Evolutionary conservation across 2,888 invertebrate species (phyloP).

Genomic region (Tetranychus piercei): DNA sequence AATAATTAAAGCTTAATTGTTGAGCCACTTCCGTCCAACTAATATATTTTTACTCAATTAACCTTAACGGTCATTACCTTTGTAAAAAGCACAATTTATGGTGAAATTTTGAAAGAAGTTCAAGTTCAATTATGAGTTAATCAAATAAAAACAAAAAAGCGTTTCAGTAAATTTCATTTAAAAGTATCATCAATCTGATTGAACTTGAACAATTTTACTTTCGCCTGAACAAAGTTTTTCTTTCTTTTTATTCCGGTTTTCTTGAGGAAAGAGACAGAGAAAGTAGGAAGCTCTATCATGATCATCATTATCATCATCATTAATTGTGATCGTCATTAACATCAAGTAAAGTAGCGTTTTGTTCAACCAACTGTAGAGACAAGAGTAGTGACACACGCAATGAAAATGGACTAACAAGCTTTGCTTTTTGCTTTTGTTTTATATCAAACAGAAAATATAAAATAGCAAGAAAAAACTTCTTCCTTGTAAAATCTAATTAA

Average conservation of each 20-base stretch:
- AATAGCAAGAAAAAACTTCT: neutral
- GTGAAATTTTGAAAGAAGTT: no score
- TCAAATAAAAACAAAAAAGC: no score
- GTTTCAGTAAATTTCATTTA: no score
- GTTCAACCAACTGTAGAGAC: neutral
- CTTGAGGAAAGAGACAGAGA: neutral
- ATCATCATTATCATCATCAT: neutral
- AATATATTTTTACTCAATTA: neutral
- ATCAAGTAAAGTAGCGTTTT: neutral
- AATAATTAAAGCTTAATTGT: no score
- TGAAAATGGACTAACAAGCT: neutral
- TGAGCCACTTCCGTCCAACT: neutral
- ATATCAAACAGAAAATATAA: no score
- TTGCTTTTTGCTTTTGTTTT: no score
- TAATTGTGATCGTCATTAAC: neutral
- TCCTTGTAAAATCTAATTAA: neutral
- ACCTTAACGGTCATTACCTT: neutral
- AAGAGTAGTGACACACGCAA: neutral
- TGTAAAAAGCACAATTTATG: neutral
- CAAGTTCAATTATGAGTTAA: no score
- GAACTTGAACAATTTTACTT: neutral
- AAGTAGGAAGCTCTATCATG: neutral
- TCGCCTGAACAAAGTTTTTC: neutral
- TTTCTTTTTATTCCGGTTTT: neutral
- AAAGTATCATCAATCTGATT: no score